A percentile compares a stretch with the other conserved stretches of the same genome.
Conservation (phyloP, 2,797 vertebrate species). For the Poeciliopsis paucimaculata region DNA sequence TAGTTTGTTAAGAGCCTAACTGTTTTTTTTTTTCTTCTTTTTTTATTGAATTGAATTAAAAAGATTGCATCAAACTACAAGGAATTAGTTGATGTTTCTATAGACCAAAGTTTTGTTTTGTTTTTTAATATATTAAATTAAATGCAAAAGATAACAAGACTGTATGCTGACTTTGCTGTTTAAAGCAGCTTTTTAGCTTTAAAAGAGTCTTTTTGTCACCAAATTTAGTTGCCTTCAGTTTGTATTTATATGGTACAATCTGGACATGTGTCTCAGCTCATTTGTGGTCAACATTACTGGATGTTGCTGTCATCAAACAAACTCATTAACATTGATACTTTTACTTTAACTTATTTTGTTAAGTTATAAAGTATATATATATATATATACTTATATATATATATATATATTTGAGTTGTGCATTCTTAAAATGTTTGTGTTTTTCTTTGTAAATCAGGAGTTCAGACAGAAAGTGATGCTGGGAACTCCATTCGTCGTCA, state of each 20-base stretch:
- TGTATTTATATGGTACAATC: background rate
- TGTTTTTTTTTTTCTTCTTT: too few species aligned
- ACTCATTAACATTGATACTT: background rate
- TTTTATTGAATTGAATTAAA: background rate
- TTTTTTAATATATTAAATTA: too few species aligned
- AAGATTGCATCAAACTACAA: background rate
- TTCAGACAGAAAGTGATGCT: conserved; percentile 99
- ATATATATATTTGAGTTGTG: background rate
- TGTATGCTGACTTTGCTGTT: background rate
- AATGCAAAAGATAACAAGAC: background rate
- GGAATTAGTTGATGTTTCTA: background rate
- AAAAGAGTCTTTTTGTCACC: background rate
- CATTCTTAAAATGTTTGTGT: background rate
- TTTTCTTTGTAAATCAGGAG: conserved; percentile 77
- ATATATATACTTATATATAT: too few species aligned
- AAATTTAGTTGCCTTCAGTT: background rate
- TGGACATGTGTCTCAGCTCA: background rate
- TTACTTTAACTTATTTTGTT: background rate
- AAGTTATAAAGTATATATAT: too few species aligned
- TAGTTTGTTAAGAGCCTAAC: too few species aligned
- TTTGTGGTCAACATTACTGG: background rate
- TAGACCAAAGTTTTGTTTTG: background rate
- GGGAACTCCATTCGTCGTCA: conserved; percentile 97
- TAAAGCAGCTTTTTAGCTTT: background rate
- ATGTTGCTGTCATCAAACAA: background rate